Evolutionary conservation across 2,888 invertebrate genomes (phyloP).

Genomic region (Calliopum simillimum): DNA sequence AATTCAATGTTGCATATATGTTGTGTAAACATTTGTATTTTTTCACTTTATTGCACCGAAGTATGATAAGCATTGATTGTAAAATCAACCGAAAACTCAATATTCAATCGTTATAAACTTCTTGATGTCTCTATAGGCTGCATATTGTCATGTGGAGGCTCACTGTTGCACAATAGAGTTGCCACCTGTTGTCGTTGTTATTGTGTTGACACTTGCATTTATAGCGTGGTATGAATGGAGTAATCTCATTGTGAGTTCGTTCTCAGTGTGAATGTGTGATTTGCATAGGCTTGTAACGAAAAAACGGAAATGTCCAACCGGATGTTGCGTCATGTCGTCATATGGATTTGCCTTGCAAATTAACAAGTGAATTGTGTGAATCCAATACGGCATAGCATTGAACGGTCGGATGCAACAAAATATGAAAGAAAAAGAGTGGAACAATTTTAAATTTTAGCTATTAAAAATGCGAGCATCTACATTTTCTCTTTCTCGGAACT

Average conservation of each 20-base stretch:
- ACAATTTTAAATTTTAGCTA: not conserved
- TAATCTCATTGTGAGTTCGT: not conserved
- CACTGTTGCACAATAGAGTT: not conserved
- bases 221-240: not conserved
- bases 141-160: not conserved
- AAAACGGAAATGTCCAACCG: constrained; percentile 60
- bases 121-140: constrained; percentile 31
- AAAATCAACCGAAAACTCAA: too few species aligned
- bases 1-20: too few species aligned
- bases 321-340: constrained; percentile 53
- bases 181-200: constrained; percentile 61
- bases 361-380: constrained; percentile 47
- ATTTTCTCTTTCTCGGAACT: too few species aligned
- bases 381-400: not conserved
- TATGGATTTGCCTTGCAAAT: constrained; percentile 54
- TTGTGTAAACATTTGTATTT: too few species aligned
- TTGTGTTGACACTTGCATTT: constrained; percentile 5
- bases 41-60: too few species aligned
- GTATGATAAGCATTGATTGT: too few species aligned
- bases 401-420: not conserved
- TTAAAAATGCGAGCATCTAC: too few species aligned
- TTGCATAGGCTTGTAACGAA: not conserved
- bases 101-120: not conserved
- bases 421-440: not conserved
- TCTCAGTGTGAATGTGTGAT: not conserved